Evolutionary conservation across 1,140 invertebrate genomes (phyloP).

Genomic region (Daktulosphaira vitifoliae): DNA sequence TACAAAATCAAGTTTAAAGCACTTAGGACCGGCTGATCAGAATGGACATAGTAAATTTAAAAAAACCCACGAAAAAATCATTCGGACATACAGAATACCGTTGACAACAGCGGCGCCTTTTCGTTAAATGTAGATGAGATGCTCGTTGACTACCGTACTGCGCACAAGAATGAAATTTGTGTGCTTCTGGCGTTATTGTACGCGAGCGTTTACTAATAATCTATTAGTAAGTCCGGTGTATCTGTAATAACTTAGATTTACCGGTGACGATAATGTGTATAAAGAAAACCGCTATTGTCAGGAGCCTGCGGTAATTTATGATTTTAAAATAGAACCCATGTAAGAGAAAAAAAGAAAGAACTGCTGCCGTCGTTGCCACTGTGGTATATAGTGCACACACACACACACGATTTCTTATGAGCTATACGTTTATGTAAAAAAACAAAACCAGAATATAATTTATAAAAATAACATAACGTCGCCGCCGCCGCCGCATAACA

Average conservation of each 20-base stretch:
- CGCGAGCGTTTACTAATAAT: slow-evolving; percentile 6
- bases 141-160: too few species aligned
- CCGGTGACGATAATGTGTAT: slow-evolving; percentile 27
- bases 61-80: too few species aligned
- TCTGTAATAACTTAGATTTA: slow-evolving; percentile 30
- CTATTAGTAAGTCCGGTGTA: slow-evolving; percentile 17
- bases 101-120: too few species aligned
- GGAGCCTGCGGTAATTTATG: slow-evolving; percentile 22
- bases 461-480: slow-evolving; percentile 29
- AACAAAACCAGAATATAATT: too few species aligned
- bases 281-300: slow-evolving; percentile 31
- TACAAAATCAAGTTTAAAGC: too few species aligned
- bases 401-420: not conserved
- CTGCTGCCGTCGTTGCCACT: too few species aligned
- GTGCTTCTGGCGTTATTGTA: too few species aligned
- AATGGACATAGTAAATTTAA: too few species aligned
- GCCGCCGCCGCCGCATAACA: not conserved
- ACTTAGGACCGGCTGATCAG: too few species aligned
- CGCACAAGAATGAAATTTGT: too few species aligned
- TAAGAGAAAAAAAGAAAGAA: not conserved
- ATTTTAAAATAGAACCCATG: slow-evolving; percentile 22
- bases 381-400: not conserved
- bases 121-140: too few species aligned
- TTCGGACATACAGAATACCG: too few species aligned
- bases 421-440: not conserved